phyloP scores from a whole-genome alignment of 1,140 invertebrate species.

The Octopus sinensis region DNA sequence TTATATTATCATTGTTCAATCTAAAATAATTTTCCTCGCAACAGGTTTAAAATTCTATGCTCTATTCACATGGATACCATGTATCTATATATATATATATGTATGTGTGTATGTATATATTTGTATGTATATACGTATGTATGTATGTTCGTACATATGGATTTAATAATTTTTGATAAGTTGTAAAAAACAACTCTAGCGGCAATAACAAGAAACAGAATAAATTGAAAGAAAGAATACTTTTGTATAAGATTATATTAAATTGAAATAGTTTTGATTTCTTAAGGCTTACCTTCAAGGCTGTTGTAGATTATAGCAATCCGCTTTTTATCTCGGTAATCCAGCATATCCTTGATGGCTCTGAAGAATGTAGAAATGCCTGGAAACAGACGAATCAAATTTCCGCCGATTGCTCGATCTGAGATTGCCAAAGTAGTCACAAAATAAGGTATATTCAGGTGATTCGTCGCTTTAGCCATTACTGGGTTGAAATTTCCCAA shows the following conservation, averaged over 20 bases:
- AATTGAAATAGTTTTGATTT: too few relatives aligned
- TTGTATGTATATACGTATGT: background rate
- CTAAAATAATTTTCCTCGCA: too few relatives aligned
- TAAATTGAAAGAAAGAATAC: background rate
- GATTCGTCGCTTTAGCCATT: constrained; percentile 31
- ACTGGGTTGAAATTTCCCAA: constrained; percentile 36
- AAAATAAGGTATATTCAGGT: constrained; percentile 36
- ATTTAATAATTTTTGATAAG: background rate
- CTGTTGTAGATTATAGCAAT: constrained; percentile 39
- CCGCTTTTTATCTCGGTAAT: constrained; percentile 31
- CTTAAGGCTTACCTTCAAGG: constrained; percentile 29
- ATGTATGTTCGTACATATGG: background rate
- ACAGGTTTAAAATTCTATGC: too few relatives aligned
- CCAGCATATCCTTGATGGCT: constrained; percentile 35
- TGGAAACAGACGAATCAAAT: constrained; percentile 39
- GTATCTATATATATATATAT: background rate
- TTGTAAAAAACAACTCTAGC: background rate
- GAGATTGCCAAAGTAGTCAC: constrained; percentile 36
- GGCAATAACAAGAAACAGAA: background rate
- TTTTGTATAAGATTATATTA: too few relatives aligned
- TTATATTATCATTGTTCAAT: too few relatives aligned
- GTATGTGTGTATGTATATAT: background rate
- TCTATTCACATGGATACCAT: background rate
- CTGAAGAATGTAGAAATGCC: constrained; percentile 24
- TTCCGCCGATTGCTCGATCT: constrained; percentile 20